Percentiles rank a stretch among this genome's conserved stretches.
Evolutionary conservation across 2,113 vertebrate genomes (phyloP).

Genomic region (Syrrhaptes paradoxus): DNA sequence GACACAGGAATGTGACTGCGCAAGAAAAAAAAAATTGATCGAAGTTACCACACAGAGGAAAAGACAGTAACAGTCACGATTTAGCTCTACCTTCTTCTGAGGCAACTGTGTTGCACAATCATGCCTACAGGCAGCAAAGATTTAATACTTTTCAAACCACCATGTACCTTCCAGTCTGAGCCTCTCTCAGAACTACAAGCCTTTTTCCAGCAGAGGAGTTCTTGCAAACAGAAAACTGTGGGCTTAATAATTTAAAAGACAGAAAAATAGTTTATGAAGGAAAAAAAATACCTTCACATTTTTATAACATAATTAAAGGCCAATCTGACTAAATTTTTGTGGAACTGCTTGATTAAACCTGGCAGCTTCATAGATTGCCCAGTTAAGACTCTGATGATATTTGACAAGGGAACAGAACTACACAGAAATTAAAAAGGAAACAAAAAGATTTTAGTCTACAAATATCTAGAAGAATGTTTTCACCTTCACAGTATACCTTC

Average conservation of each 20-base stretch:
- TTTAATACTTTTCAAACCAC: not conserved
- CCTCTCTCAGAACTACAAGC: not conserved
- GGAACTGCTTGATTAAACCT: constrained; percentile 8
- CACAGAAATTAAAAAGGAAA: not conserved
- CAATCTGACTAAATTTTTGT: not conserved
- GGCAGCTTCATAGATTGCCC: constrained; percentile 1
- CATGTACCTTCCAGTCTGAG: not conserved
- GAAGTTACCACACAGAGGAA: not conserved
- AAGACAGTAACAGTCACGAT: not conserved
- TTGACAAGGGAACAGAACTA: constrained; percentile 34
- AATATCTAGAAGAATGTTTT: not conserved
- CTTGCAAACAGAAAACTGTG: not conserved
- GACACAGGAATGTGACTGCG: not conserved
- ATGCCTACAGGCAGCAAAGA: not conserved
- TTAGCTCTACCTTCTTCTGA: not conserved
- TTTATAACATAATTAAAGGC: not conserved
- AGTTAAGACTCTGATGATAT: constrained; percentile 1
- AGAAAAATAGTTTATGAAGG: not conserved
- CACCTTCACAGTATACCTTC: not conserved
- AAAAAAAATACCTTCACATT: not conserved
- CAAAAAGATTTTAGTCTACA: constrained; percentile 3
- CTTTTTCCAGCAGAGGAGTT: not conserved
- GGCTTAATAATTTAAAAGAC: not conserved
- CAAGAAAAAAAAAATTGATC: not conserved
- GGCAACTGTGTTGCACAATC: not conserved